phyloP scores from a whole-genome alignment of 2,113 vertebrate genomes.

The Limnothrissa miodon region DNA sequence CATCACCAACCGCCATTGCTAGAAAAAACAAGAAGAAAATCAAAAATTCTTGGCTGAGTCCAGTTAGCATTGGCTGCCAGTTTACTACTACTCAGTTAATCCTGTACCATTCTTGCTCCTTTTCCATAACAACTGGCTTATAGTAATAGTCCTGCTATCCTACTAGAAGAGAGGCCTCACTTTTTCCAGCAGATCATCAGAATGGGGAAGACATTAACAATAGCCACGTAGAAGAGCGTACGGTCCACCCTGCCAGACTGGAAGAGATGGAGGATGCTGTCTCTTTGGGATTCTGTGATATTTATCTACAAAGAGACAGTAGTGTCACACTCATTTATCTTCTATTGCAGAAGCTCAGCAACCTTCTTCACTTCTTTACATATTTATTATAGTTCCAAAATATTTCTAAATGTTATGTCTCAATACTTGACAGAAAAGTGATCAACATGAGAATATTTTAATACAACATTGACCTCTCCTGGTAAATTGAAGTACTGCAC shows the following conservation, averaged over 20 bases:
- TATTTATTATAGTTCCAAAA: too few species aligned
- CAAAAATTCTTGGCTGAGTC: too few species aligned
- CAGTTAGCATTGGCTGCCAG: too few species aligned
- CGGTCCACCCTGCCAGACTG: slow-evolving; percentile 12
- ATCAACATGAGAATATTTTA: background rate
- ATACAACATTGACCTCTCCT: background rate
- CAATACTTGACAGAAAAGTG: background rate
- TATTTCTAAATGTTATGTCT: background rate
- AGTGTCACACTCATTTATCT: background rate
- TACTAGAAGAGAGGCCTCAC: background rate
- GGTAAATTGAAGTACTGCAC: background rate
- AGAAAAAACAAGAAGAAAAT: too few species aligned
- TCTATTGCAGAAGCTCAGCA: too few species aligned
- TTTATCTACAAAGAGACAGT: slow-evolving; percentile 15
- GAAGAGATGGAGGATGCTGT: slow-evolving; percentile 9
- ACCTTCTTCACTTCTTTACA: background rate
- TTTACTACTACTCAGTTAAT: too few species aligned
- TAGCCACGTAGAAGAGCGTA: slow-evolving; percentile 24
- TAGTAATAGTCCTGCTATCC: too few species aligned
- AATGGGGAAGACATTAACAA: slow-evolving; percentile 18
- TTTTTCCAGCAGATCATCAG: slow-evolving; percentile 36
- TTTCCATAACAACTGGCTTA: too few species aligned
- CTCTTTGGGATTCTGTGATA: background rate
- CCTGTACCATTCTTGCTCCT: too few species aligned
- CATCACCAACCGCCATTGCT: too few species aligned